Conservation (phyloP, 64 coral and sea anemone genomes). For the Trachythela sp. region DNA sequence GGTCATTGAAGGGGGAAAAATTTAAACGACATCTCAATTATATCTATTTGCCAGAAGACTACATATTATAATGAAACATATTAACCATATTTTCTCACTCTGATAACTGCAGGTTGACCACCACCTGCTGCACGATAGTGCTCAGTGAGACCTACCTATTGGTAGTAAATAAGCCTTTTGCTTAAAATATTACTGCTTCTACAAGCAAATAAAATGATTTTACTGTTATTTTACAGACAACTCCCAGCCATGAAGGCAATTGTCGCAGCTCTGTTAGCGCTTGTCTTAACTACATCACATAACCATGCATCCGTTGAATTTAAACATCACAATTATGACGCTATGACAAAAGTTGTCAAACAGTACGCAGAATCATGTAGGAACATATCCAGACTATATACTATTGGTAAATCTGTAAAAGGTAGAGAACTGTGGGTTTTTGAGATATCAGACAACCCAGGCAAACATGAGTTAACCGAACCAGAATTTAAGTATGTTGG, state of each 20-base stretch:
- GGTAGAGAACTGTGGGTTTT: slow-evolving; percentile 70
- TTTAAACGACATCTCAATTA: too few relatives aligned
- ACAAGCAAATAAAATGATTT: too few relatives aligned
- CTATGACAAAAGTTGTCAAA: slow-evolving; percentile 60
- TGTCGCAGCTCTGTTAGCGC: neutral
- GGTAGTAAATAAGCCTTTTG: too few relatives aligned
- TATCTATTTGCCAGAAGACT: neutral
- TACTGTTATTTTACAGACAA: too few relatives aligned
- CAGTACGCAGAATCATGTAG: slow-evolving; percentile 35
- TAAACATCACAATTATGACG: slow-evolving; percentile 73
- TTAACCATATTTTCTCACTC: too few relatives aligned
- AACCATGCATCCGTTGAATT: slow-evolving; percentile 37
- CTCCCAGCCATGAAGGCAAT: neutral
- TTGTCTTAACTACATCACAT: neutral
- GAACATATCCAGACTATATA: slow-evolving; percentile 60
- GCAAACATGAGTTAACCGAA: slow-evolving; percentile 69
- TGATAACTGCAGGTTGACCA: too few relatives aligned
- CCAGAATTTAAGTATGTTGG: slow-evolving; percentile 96
- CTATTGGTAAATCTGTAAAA: slow-evolving; percentile 61
- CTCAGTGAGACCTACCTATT: too few relatives aligned
- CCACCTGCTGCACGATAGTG: too few relatives aligned
- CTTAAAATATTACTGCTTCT: too few relatives aligned
- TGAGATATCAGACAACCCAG: slow-evolving; percentile 82
- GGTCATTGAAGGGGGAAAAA: too few relatives aligned
- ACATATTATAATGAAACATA: too few relatives aligned